A percentile compares a stretch with the other conserved stretches of the same genome.
phyloP scores from a whole-genome alignment of 2,113 vertebrate species.

The Oenanthe melanoleuca region DNA sequence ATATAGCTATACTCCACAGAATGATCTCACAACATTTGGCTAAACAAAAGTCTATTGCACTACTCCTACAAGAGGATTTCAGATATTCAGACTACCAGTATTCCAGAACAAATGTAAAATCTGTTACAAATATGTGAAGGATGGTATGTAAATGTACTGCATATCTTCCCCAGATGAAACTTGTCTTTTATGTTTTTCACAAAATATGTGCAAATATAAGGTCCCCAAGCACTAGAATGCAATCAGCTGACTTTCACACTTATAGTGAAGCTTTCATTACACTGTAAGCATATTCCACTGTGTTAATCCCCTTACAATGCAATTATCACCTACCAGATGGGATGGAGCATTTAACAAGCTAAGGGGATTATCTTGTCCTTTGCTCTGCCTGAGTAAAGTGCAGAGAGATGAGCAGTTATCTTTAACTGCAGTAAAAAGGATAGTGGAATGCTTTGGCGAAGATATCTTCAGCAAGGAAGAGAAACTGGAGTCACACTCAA shows the following conservation, averaged over 20 bases:
- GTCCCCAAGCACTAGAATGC: not conserved
- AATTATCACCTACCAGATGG: conserved; percentile 70
- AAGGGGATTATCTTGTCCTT: conserved; percentile 67
- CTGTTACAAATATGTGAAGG: not conserved
- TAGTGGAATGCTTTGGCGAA: not conserved
- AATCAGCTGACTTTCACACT: conserved; percentile 50
- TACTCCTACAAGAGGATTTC: not conserved
- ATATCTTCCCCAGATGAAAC: not conserved
- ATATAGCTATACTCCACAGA: not conserved
- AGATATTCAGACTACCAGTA: not conserved
- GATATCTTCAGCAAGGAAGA: not conserved
- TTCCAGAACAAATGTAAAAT: not conserved
- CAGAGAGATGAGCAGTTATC: not conserved
- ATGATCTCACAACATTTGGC: not conserved
- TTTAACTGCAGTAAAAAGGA: not conserved
- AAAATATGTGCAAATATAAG: not conserved
- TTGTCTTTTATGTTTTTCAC: not conserved
- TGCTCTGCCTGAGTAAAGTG: conserved; percentile 30
- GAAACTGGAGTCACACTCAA: not conserved
- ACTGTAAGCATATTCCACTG: conserved; percentile 13
- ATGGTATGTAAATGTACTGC: not conserved
- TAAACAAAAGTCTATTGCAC: not conserved
- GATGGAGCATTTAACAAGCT: conserved; percentile 65
- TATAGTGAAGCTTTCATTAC: conserved; percentile 34
- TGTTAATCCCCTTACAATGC: conserved; percentile 58